phyloP scores from a whole-genome alignment of 2,113 vertebrate genomes.

The Copsychus sechellarum region DNA sequence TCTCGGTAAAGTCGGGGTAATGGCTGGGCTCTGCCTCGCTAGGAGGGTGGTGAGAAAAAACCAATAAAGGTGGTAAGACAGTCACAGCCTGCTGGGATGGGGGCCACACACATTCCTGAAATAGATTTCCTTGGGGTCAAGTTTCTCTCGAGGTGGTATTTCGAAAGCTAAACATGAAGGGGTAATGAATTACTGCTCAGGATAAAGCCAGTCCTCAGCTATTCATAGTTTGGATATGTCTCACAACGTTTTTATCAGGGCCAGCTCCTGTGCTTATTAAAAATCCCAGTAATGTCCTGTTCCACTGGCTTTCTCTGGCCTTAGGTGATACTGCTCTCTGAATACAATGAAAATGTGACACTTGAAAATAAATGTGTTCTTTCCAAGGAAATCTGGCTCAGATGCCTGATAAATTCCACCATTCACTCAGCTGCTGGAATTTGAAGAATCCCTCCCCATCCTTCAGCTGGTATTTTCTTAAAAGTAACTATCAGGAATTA shows the following conservation, averaged over 20 bases:
- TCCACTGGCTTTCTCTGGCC: neutral
- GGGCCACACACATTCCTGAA: slow-evolving; percentile 40
- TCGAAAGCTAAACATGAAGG: slow-evolving; percentile 30
- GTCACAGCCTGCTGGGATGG: neutral
- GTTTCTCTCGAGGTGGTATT: slow-evolving; percentile 33
- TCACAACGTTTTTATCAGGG: slow-evolving; percentile 28
- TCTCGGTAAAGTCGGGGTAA: neutral
- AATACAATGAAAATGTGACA: slow-evolving; percentile 57
- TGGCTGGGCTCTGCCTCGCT: neutral
- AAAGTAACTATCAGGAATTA: slow-evolving; percentile 59
- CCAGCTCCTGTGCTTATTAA: slow-evolving; percentile 8
- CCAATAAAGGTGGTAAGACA: slow-evolving; percentile 9
- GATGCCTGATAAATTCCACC: slow-evolving; percentile 14
- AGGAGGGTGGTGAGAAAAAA: neutral
- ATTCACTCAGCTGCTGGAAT: slow-evolving; percentile 50
- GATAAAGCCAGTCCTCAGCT: slow-evolving; percentile 5
- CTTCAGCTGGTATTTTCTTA: slow-evolving; percentile 67
- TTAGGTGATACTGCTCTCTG: neutral
- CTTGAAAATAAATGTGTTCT: slow-evolving; percentile 54
- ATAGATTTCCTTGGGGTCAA: slow-evolving; percentile 60
- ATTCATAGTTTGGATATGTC: neutral
- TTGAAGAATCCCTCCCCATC: slow-evolving; percentile 55
- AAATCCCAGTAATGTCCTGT: slow-evolving; percentile 50
- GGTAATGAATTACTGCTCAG: slow-evolving; percentile 22
- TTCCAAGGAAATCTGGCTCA: slow-evolving; percentile 48